A percentile compares a stretch with the other conserved stretches of the same genome.
These are phyloP conservation scores for Pteromalus puparum DNA, from an alignment of 1,140 invertebrate species.

Conservation along the genomic window DNA sequence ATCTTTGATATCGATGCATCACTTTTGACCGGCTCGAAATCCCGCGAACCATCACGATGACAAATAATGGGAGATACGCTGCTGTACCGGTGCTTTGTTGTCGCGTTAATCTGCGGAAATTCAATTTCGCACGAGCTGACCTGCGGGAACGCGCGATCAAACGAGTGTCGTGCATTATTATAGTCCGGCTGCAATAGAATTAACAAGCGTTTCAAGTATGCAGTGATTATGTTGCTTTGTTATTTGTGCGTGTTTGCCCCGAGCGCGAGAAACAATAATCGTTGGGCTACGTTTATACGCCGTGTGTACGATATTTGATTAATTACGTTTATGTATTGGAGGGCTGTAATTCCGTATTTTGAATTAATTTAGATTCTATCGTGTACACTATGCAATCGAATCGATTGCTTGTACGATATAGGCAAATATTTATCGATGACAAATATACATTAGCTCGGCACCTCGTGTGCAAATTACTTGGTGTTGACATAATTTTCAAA, in stretches of 20 bases:
- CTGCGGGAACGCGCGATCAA: neutral
- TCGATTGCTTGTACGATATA: too few species aligned
- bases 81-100: neutral
- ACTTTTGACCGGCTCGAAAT: slow-evolving; percentile 5
- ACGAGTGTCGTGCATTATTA: neutral
- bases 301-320: neutral
- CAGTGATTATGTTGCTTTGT: neutral
- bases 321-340: too few species aligned
- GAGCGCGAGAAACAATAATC: neutral
- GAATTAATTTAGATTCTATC: too few species aligned
- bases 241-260: neutral
- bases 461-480: too few species aligned
- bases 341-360: too few species aligned
- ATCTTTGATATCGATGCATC: neutral
- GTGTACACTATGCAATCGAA: too few species aligned
- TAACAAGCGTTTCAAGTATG: neutral
- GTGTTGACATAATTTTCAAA: too few species aligned
- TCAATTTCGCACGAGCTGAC: neutral
- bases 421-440: too few species aligned
- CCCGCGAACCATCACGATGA: neutral
- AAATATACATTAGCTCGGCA: too few species aligned
- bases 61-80: neutral
- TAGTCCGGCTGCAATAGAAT: neutral
- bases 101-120: neutral
- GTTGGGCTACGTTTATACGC: too few species aligned